Evolutionary conservation across 2,113 vertebrate species (phyloP).

Genomic region (Cololabis saira): DNA sequence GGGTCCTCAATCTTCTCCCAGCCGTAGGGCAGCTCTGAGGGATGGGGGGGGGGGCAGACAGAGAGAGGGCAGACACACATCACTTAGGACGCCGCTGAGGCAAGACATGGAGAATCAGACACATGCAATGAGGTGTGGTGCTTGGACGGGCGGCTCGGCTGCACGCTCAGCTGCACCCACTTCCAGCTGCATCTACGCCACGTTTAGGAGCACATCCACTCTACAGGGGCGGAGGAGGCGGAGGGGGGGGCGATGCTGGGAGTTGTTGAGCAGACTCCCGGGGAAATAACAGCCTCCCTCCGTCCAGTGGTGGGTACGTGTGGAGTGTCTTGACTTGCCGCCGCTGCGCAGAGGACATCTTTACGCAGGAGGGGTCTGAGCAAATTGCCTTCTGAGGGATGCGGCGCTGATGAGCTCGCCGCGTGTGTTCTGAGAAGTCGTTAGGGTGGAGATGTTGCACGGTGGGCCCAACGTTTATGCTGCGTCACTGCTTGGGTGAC

Average conservation of each 20-base stretch:
- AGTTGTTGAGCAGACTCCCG: slow-evolving; percentile 25
- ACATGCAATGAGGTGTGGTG: slow-evolving; percentile 27
- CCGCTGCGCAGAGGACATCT: slow-evolving; percentile 48
- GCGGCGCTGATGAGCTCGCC: slow-evolving; percentile 66
- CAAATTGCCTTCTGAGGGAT: slow-evolving; percentile 71
- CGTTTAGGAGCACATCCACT: slow-evolving; percentile 34
- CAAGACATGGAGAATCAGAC: slow-evolving; percentile 45
- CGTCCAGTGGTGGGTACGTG: slow-evolving; percentile 38
- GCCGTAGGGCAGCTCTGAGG: slow-evolving; percentile 94
- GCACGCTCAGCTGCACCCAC: slow-evolving; percentile 16
- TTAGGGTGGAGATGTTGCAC: slow-evolving; percentile 52
- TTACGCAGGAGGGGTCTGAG: slow-evolving; percentile 60
- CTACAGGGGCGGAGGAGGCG: slow-evolving; percentile 9
- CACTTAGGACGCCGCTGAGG: slow-evolving; percentile 21
- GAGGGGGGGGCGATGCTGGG: slow-evolving; percentile 11
- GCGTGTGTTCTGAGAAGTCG: slow-evolving; percentile 61
- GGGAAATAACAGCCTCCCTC: slow-evolving; percentile 41
- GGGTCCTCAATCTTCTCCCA: slow-evolving; percentile 99
- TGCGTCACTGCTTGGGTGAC: slow-evolving; percentile 53
- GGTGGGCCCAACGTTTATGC: slow-evolving; percentile 32
- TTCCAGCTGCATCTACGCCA: slow-evolving; percentile 39
- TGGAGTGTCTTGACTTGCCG: slow-evolving; percentile 39
- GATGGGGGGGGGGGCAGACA: slow-evolving; percentile 21
- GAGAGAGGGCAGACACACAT: slow-evolving; percentile 31
- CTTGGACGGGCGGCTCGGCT: slow-evolving; percentile 34